A percentile compares a stretch with the other conserved stretches of the same genome.
These are phyloP conservation scores for Drosophila lini DNA, from an alignment of 1,140 invertebrate genomes.

Conservation along the genomic window DNA sequence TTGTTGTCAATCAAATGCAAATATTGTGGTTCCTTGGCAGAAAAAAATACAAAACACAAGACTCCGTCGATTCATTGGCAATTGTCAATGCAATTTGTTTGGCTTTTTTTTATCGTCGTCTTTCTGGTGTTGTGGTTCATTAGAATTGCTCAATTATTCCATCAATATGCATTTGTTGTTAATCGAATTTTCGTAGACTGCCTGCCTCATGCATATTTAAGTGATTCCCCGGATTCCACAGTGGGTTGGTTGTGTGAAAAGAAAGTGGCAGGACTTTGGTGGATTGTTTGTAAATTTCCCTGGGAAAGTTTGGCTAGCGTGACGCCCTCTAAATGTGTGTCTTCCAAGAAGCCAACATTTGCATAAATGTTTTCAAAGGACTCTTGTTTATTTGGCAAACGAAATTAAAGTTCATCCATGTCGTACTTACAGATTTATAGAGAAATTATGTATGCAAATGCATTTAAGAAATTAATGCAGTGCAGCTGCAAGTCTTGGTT, in stretches of 20 bases:
- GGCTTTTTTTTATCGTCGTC: slow-evolving; percentile 29
- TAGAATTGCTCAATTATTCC: slow-evolving; percentile 83
- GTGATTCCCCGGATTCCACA: slow-evolving; percentile 33
- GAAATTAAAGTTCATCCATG: slow-evolving; percentile 14
- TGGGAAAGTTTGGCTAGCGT: slow-evolving; percentile 71
- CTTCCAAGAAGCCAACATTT: slow-evolving; percentile 12
- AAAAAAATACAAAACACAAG: not conserved
- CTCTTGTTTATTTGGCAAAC: slow-evolving; percentile 20
- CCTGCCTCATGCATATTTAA: slow-evolving; percentile 77
- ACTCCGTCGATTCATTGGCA: slow-evolving; percentile 11
- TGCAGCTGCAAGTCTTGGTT: not conserved
- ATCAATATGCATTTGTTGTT: slow-evolving; percentile 82
- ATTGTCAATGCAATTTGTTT: slow-evolving; percentile 65
- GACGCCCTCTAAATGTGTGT: slow-evolving; percentile 38
- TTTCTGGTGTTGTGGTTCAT: slow-evolving; percentile 69
- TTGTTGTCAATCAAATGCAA: slow-evolving; percentile 82
- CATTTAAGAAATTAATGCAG: not conserved
- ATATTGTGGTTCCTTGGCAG: slow-evolving; percentile 67
- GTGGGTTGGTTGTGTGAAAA: slow-evolving; percentile 19
- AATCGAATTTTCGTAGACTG: slow-evolving; percentile 67
- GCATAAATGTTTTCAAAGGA: slow-evolving; percentile 37
- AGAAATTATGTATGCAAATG: slow-evolving; percentile 17
- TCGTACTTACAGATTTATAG: slow-evolving; percentile 2
- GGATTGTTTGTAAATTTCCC: slow-evolving; percentile 46
- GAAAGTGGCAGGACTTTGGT: slow-evolving; percentile 17